Conservation (phyloP, 2,113 vertebrate species). For the Octodon degus region DNA sequence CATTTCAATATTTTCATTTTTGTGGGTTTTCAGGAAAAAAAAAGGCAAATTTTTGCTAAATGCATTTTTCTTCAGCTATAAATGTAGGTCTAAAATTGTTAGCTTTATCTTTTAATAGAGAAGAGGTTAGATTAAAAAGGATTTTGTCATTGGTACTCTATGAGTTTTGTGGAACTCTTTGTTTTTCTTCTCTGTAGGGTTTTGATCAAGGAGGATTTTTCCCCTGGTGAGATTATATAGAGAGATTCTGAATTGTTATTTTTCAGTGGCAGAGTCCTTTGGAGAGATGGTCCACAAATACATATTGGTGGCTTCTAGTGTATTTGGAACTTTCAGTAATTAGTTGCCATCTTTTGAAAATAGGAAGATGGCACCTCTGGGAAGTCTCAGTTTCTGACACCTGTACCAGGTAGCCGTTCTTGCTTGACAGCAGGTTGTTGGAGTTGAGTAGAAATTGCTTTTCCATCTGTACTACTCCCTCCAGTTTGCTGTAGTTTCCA, state of each 20-base stretch:
- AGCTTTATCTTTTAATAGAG: not conserved
- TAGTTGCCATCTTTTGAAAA: slow-evolving; percentile 40
- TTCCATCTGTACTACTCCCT: not conserved
- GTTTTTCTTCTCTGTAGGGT: not conserved
- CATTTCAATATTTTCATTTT: slow-evolving; percentile 42
- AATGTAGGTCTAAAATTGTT: slow-evolving; percentile 28
- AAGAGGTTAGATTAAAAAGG: slow-evolving; percentile 36
- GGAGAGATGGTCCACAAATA: not conserved
- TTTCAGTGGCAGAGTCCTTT: not conserved
- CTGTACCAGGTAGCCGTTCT: not conserved
- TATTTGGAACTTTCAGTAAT: slow-evolving; percentile 30
- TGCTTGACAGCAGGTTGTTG: slow-evolving; percentile 27
- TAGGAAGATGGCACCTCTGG: slow-evolving; percentile 6
- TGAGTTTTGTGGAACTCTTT: slow-evolving; percentile 47
- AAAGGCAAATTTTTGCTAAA: not conserved
- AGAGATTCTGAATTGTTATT: not conserved
- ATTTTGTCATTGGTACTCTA: not conserved
- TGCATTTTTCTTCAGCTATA: not conserved
- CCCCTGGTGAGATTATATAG: not conserved
- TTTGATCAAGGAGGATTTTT: not conserved
- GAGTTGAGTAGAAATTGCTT: not conserved
- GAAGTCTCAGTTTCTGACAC: not conserved
- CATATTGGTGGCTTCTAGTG: not conserved
- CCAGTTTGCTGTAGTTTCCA: not conserved
- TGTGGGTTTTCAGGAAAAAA: not conserved